Evolutionary conservation across 2,797 vertebrate species (phyloP).

Genomic region (Anniella stebbinsi): DNA sequence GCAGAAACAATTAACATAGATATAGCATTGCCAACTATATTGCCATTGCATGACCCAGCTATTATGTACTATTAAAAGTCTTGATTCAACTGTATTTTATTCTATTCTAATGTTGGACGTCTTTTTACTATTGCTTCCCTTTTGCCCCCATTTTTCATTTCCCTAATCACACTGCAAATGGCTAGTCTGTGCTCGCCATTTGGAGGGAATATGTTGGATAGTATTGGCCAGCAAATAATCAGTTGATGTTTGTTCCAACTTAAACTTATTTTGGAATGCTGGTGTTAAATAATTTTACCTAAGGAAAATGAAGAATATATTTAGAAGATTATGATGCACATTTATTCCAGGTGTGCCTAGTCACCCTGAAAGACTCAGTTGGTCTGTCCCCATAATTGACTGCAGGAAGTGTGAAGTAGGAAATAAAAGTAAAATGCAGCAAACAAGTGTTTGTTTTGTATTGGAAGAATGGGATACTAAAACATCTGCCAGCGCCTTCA

Average conservation of each 20-base stretch:
- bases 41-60: not conserved
- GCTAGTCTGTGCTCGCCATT: not conserved
- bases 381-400: not conserved
- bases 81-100: not conserved
- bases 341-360: not conserved
- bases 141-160: not conserved
- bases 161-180: not conserved
- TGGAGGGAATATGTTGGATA: not conserved
- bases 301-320: not conserved
- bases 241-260: not conserved
- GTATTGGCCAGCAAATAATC: not conserved
- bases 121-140: not conserved
- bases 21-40: not conserved
- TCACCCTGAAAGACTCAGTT: not conserved
- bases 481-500: not conserved
- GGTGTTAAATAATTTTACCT: not conserved
- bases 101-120: not conserved
- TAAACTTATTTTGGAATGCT: not conserved
- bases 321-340: not conserved
- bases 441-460: not conserved
- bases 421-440: not conserved
- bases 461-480: not conserved
- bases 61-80: not conserved
- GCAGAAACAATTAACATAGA: not conserved
- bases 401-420: not conserved